Base-by-base conservation (phyloP, 92 coral and sea anemone genomes). In the Porites divaricata region DNA sequence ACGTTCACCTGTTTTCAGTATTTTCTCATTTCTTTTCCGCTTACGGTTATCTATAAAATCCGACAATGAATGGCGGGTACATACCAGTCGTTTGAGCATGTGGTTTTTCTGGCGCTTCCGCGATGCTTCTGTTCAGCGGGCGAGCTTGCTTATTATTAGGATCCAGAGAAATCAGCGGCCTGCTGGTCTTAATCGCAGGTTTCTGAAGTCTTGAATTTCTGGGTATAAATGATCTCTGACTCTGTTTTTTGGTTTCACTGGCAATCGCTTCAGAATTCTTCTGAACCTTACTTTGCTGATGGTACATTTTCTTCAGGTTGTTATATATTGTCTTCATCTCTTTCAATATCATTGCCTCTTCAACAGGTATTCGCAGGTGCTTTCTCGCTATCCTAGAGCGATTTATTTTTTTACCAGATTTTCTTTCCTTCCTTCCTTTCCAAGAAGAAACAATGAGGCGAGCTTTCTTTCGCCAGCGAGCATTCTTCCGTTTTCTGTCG, bases 301-400 rank as follows among this genome's bases (percentile, higher is more conserved):
- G 78, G 52, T 90, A 92, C 20, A 91, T 77, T 15, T 87, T 71
- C 72, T 92, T 94, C 95, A 94, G 91, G 56, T 91, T 90, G 10
- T 80, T 86, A 87, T 86, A 94, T n/a, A 94, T 91, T 11, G 73
- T 62, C 66, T 80, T 94, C 78, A 94, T 92, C 63, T 94, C 93
- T 50, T 69, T 76, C 20, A 94, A 80, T 16, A 94, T 83, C 25
- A 83, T 73, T 23, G 81, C 69, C n/a, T 91, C 95, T 16, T 87
- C 83, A 64, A 56, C 58, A 25, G 48, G 65, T 49, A 67, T 80
- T 35, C 78, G 76, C 21, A 70, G 81, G 41, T 54, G 22, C 21
- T 65, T 78, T 67, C 74, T 80, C 75, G 56, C 41, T 66, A 68
- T 54, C n/a, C 21, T 57, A 2, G 67, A 68, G 11, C 41, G 76